Evolutionary conservation across 2,888 invertebrate genomes (phyloP).

Genomic region (Carterocephalus palaemon): DNA sequence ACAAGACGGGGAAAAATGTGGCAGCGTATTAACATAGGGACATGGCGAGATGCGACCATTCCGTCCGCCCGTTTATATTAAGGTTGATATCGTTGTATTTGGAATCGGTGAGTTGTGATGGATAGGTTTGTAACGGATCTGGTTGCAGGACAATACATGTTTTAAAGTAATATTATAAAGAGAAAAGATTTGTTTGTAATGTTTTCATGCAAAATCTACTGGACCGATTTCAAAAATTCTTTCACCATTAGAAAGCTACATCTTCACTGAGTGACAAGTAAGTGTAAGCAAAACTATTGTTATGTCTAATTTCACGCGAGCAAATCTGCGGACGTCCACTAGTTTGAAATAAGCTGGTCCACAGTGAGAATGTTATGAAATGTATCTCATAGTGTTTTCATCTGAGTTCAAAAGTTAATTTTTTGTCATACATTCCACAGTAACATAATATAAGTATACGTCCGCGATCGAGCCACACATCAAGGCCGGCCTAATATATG

Average conservation of each 20-base stretch:
- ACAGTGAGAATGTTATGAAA: no score
- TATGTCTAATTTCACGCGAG: no score
- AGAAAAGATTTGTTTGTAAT: no score
- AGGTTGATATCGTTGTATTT: slow-evolving; percentile 8
- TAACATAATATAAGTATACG: slow-evolving; percentile 30
- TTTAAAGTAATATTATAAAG: neutral
- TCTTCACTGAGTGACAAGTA: no score
- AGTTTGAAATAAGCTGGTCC: no score
- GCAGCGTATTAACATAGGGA: slow-evolving; percentile 59
- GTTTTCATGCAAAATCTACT: no score
- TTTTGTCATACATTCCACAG: slow-evolving; percentile 11
- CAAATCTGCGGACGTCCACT: no score
- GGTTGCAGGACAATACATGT: neutral
- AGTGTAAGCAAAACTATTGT: no score
- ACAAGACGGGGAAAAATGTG: slow-evolving; percentile 64
- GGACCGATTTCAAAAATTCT: no score
- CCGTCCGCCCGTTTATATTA: slow-evolving; percentile 14
- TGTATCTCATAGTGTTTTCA: no score
- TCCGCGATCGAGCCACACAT: slow-evolving; percentile 35
- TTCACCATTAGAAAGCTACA: no score
- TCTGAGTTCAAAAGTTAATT: no score
- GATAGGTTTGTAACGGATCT: neutral
- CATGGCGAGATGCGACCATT: slow-evolving; percentile 44
- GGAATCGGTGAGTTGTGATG: neutral
- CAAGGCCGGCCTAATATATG: slow-evolving; percentile 48